These are phyloP conservation scores for Sphaerodactylus townsendi DNA, from an alignment of 2,113 vertebrate species.

Conservation along the genomic window DNA sequence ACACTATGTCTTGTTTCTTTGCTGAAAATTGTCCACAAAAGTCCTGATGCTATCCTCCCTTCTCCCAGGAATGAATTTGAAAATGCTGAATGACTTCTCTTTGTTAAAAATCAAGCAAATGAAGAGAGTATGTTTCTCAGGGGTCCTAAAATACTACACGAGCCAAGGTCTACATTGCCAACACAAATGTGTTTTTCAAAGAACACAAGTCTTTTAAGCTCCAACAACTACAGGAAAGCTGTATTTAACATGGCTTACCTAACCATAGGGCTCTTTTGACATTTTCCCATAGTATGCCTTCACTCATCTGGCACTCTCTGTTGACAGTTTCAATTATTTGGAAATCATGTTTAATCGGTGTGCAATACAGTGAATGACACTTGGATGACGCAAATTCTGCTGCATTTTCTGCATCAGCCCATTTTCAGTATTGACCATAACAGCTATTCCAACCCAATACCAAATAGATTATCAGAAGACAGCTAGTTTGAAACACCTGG, in stretches of 20 bases:
- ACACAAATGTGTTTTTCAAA: not conserved
- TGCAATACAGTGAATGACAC: no score
- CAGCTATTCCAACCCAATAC: no score
- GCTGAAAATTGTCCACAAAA: constrained; percentile 9
- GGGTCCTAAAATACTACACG: not conserved
- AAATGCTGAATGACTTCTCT: constrained; percentile 1
- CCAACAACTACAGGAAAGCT: not conserved
- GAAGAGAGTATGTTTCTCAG: not conserved
- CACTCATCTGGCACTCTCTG: not conserved
- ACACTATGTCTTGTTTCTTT: not conserved
- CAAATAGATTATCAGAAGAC: no score
- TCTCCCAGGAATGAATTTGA: fast-evolving
- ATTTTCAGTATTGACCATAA: no score
- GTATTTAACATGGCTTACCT: not conserved
- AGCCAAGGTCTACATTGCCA: not conserved
- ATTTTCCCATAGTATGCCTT: not conserved
- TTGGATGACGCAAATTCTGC: no score
- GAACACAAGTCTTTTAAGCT: not conserved
- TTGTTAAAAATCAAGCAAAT: constrained; percentile 2
- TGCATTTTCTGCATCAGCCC: no score
- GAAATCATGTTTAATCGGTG: not conserved
- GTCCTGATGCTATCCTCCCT: not conserved
- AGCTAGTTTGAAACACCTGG: no score
- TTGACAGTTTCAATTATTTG: not conserved
- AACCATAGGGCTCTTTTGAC: not conserved